A percentile compares a stretch with the other conserved stretches of the same genome.
Evolutionary conservation across 2,113 vertebrate species (phyloP).

Genomic region (Strigops habroptila): DNA sequence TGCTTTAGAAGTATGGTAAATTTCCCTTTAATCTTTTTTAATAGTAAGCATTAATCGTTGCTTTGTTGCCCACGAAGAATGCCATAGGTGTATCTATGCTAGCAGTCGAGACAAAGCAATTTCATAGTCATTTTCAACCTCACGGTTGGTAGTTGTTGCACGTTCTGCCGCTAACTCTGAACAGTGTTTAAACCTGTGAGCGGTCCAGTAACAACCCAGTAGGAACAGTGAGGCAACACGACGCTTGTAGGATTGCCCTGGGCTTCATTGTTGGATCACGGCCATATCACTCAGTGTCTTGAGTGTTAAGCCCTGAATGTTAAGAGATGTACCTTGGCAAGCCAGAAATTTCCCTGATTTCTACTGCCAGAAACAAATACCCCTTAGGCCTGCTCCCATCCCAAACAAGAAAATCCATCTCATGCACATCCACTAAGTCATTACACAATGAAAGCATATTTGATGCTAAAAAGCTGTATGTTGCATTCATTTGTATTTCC

Average conservation of each 20-base stretch:
- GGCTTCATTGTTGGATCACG: rapidly evolving
- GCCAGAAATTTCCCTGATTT: neutral
- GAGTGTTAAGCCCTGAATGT: neutral
- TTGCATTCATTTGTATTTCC: slow-evolving; percentile 68
- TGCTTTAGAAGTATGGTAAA: neutral
- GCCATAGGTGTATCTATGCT: neutral
- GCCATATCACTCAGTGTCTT: neutral
- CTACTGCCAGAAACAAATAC: neutral
- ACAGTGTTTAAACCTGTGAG: neutral
- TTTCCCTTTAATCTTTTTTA: slow-evolving; percentile 1
- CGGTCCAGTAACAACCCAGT: neutral
- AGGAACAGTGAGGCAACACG: neutral
- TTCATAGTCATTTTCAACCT: neutral
- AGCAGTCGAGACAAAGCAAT: neutral
- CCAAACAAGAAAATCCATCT: neutral
- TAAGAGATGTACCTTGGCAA: neutral
- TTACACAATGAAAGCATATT: neutral
- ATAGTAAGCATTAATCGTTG: neutral
- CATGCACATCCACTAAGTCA: neutral
- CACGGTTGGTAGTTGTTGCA: neutral
- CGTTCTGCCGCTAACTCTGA: rapidly evolving
- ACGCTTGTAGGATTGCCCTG: neutral
- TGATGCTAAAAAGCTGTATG: slow-evolving; percentile 14
- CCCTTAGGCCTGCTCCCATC: neutral
- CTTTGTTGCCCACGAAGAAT: neutral